phyloP scores from a whole-genome alignment of 2,113 vertebrate species.

The Pelecanus crispus region DNA sequence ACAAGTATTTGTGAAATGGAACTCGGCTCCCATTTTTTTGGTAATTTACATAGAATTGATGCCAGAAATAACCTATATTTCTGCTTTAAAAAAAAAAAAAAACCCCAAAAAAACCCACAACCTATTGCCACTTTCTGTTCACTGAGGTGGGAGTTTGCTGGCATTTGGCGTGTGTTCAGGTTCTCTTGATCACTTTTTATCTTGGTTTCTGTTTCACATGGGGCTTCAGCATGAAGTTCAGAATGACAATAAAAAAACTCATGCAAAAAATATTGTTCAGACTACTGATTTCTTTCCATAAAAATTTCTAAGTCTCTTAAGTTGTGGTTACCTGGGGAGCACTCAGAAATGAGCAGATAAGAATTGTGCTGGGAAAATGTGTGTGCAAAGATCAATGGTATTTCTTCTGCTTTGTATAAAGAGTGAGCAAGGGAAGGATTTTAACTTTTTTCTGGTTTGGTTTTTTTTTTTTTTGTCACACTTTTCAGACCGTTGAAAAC shows the following conservation, averaged over 20 bases:
- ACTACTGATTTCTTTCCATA: background rate
- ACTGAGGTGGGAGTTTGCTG: background rate
- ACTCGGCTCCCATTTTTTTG: background rate
- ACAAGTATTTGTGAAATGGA: background rate
- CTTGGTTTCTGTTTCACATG: background rate
- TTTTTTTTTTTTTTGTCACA: background rate
- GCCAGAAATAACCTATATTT: background rate
- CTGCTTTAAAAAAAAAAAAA: background rate
- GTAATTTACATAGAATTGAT: background rate
- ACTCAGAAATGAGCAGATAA: background rate
- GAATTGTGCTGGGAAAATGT: background rate
- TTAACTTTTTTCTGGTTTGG: background rate
- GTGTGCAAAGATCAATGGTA: background rate
- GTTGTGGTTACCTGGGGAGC: background rate
- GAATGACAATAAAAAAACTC: background rate
- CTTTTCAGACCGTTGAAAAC: constrained; percentile 94
- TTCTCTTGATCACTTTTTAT: background rate
- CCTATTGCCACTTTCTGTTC: background rate
- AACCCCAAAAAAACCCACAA: background rate
- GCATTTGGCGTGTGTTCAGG: background rate
- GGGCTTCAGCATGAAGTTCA: background rate
- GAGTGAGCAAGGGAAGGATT: background rate
- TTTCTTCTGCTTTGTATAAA: background rate
- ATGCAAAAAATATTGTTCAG: background rate
- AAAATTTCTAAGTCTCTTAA: background rate